Evolutionary conservation across 2,797 vertebrate genomes (phyloP), one percentile per base, ranked within the genome.

Genomic region (Hephaestus fuliginosus): DNA sequence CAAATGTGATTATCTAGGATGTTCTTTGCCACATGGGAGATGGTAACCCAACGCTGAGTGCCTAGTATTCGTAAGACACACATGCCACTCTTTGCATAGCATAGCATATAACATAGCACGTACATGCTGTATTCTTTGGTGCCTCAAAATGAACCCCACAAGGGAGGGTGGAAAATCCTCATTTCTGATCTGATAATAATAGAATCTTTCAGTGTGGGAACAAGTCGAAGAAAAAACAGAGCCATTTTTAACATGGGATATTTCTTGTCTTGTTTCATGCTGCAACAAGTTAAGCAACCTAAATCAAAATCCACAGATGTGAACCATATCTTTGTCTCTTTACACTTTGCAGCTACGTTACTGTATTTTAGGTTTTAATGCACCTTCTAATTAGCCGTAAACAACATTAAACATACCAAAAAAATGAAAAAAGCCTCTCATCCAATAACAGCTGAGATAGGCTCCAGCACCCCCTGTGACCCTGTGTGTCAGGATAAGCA

Each of bases 1-100:
- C 14, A 51, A 7, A 49, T 57, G 25, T 70, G 25, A 58, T 83
- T 51, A 52, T 66, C 20, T 22, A 0, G 57, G 49, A 48, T 8
- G 7, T 62, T 36, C 28, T 58, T 51, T 57, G 22, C 25, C 41
- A 17, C 7, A 14, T 20, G 36, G 52, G 36, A 67, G 22, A 11
- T 51, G 48, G 61, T 56, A 58, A 56, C 56, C 48, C 51, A 43
- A 20, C 53, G 53, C 33, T 13, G 28, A 22, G 20, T 25, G 55
- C 63, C 9, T 28, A 1, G 17, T n/a, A 49, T 48, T 81, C 39
- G 61, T 73, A 13, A 46, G 28, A 67, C 51, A 72, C 33, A 22
- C 44, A 55, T 48, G 48, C 70, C 49, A 15, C 46, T 41, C 61
- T 20, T 74, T 60, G 36, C 51, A 55, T 30, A 12, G 28, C 12